These are phyloP conservation scores for Folsomia candida DNA, from an alignment of 2,888 invertebrate species.

Conservation along the genomic window DNA sequence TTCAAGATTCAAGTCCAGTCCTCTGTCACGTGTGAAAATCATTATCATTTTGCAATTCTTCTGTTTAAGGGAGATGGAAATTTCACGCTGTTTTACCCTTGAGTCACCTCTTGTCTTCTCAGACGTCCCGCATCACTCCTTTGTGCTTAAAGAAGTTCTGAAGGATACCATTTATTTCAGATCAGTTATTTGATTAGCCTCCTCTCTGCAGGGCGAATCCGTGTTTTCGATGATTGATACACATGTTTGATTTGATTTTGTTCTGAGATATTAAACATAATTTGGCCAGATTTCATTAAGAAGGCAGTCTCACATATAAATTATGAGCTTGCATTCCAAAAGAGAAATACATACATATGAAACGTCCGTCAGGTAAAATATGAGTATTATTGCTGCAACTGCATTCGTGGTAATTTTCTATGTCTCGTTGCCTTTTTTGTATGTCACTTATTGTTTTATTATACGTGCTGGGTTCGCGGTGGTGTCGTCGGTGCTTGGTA, in stretches of 20 bases:
- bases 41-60: too few species aligned
- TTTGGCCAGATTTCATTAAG: neutral
- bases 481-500: too few species aligned
- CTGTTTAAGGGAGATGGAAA: too few species aligned
- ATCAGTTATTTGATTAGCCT: neutral
- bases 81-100: too few species aligned
- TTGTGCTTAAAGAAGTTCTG: too few species aligned
- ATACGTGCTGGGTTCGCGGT: neutral
- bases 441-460: neutral
- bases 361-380: neutral
- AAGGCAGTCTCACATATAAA: neutral
- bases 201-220: neutral
- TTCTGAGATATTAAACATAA: neutral
- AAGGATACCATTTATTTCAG: neutral
- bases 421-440: neutral
- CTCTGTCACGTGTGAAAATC: too few species aligned
- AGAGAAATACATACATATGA: neutral
- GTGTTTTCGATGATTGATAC: neutral
- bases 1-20: too few species aligned
- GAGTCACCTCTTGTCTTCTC: too few species aligned
- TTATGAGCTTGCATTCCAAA: neutral
- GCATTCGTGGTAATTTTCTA: neutral
- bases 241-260: neutral
- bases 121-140: too few species aligned
- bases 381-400: neutral